These are phyloP conservation scores for Macrophya annulata DNA, from an alignment of 2,888 invertebrate genomes.

Conservation along the genomic window DNA sequence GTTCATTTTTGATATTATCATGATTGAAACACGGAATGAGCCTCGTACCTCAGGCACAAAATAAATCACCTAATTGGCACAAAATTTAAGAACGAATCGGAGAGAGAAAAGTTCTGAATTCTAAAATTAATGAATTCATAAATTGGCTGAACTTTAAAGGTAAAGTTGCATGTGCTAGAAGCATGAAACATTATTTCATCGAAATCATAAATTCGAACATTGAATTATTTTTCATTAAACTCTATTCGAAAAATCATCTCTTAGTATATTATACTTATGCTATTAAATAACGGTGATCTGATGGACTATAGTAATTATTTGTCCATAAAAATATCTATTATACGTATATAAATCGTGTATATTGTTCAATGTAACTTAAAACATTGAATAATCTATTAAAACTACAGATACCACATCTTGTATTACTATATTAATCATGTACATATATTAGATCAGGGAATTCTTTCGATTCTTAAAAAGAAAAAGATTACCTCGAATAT, in stretches of 20 bases:
- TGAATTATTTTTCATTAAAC: neutral
- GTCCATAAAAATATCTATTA: neutral
- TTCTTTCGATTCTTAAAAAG: neutral
- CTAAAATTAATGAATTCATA: slow-evolving; percentile 29
- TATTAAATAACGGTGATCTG: slow-evolving; percentile 15
- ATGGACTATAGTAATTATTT: slow-evolving; percentile 10
- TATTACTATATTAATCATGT: slow-evolving; percentile 18
- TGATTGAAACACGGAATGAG: neutral
- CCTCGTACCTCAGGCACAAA: slow-evolving; percentile 39
- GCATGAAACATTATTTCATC: slow-evolving; percentile 48
- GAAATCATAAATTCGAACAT: slow-evolving; percentile 30
- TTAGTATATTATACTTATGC: neutral
- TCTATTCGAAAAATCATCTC: neutral
- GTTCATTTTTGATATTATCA: neutral
- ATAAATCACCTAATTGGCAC: slow-evolving; percentile 30
- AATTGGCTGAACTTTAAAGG: slow-evolving; percentile 48
- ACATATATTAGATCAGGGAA: slow-evolving; percentile 40
- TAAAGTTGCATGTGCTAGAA: slow-evolving; percentile 52
- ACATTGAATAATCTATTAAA: slow-evolving; percentile 7
- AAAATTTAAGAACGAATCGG: slow-evolving; percentile 49
- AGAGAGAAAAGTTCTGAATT: slow-evolving; percentile 47
- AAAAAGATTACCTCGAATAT: neutral
- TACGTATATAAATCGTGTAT: neutral
- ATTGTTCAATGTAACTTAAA: neutral
- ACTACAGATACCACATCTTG: neutral